Evolutionary conservation across 1,140 invertebrate species (phyloP), one percentile per base, ranked within the genome.

Genomic region (Drosophila murphyi): DNA sequence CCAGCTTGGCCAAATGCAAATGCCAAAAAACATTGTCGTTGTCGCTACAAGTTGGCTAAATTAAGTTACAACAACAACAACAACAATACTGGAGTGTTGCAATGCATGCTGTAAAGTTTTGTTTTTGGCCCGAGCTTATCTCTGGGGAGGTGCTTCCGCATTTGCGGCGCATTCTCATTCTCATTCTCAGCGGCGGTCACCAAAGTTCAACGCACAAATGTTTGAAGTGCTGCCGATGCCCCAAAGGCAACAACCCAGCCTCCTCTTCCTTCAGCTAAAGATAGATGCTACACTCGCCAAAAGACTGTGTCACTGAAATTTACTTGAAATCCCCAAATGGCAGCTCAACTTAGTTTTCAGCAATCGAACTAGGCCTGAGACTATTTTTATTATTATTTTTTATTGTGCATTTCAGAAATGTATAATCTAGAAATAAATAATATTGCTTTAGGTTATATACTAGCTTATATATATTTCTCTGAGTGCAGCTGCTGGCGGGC

Each of bases 121-220:
- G 31, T 50, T 61, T 77, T 78, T 71, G 65, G 72, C 65, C 50
- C 50, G 7, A 45, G 72, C 72, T 79, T 78, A 81, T 86, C 78
- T 76, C 82, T 82, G 78, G 85, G 76, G 76, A 79, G 68, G 69
- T 47, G 78, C 82, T 87, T 87, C 82, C 82, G 82, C 82, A 87
- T 82, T 86, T 82, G 82, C 69, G 72, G 78, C 78, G 56, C 74
- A 78, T 69, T 63, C 75, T 73, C 65, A 29, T 51, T 70, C 39
- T 43, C 10, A 78, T 67, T 64, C 75, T 75, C 68, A 32, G 68
- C 68, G 57, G 82, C 72, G 62, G 82, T 76, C 76, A 75, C 68
- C 67, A 72, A 87, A 87, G 83, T 88, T 87, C 85, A 83, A 76
- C 70, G 80, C 73, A 83, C 85, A 88, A 87, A 83, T 87, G 80